Base-by-base conservation (phyloP, 2,113 vertebrate genomes). In the Taxidea taxus region DNA sequence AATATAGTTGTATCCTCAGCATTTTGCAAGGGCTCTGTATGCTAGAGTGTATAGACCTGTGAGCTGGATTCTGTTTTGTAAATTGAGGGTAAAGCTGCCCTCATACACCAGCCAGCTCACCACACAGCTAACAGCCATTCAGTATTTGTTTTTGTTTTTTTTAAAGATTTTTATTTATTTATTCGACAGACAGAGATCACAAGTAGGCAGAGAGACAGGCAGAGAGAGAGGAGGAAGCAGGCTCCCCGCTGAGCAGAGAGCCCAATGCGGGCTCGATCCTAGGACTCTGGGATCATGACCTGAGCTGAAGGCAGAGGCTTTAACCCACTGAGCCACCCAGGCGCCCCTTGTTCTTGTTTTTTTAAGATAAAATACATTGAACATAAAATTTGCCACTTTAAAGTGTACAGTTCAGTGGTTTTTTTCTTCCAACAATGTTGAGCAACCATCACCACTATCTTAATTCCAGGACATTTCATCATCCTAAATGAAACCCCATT, bases 391-490 rank as follows among this genome's bases (percentile, higher is more conserved):
- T 89, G 29, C 9, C 39, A 12, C 70, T 78, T 93, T 39, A 42
- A 94, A 81, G 25, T 64, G 0, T 92, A 62, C 29, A 94, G 1
- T 78, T 92, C 12, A 39, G 49, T 85, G 78, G 13, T 60, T 83
- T 89, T 83, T 42, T 83, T 31, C 42, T 92, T 88, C 29, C 47
- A 82, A 82, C 18, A 62, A 15, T 82, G 75, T 96, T 90, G 39
- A 90, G 27, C 27, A 92, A 64, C 21, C 27, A n/a, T 68, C 29
- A 84, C 6, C 54, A 87, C 42, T 72, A 15, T 90, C 25, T 90
- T 90, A 92, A 89, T 77, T 90, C 49, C 64, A 95, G 88, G 87
- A 68, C 37, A 92, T 90, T 94, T 96, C 16, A 72, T 97, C 44
- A 87, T 68, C 44, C 72, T 29, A 11, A 49, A 93, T 84, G 87